Evolutionary conservation across 2,888 invertebrate species (phyloP), one percentile per base, ranked within the genome.

Genomic region (Drosophila falleni): DNA sequence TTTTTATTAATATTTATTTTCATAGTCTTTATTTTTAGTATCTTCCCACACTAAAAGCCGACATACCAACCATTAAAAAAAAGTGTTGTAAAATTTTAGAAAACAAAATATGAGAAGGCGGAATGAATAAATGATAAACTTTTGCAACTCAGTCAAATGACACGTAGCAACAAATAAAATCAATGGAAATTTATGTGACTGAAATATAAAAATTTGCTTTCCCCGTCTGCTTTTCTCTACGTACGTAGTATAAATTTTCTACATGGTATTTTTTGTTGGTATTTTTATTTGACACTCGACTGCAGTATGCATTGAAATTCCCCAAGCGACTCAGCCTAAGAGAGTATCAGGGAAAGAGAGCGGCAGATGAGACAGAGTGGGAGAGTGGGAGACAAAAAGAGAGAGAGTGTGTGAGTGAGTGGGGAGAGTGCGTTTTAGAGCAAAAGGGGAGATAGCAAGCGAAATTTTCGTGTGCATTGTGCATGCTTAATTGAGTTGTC

Each of bases 401-500:
- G 33, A 15, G 2, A 44, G 31, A 47, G 50, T 4, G 16, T n/a
- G 44, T 13, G 23, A 13, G 5, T 19, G 13, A 55, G 26, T 29
- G 29, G 11, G 23, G 10, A 42, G 23, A 33, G 33, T 13, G 10
- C 31, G 51, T 39, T 39, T 5, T 11, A 11, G 23, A 15, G 23
- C 16, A 46, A 35, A 44, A 42, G 16, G 49, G 50, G n/a, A 53
- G 56, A 68, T 35, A 64, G 63, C 65, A 62, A 75, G 71, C 65
- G 71, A 82, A 85, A 81, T 76, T 87, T 87, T 85, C 69, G 88
- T 83, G 86, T 87, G 86, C 88, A 83, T 87, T 81, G 86, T 85
- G 88, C 79, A 83, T 87, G 82, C 82, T 87, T 82, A 87, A 87
- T 82, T 82, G 88, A 82, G 86, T 87, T 82, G 82, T 82, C 59